A percentile compares a stretch with the other conserved stretches of the same genome.
These are phyloP conservation scores for Stenichneumon culpator DNA, from an alignment of 2,888 invertebrate genomes.

Conservation along the genomic window DNA sequence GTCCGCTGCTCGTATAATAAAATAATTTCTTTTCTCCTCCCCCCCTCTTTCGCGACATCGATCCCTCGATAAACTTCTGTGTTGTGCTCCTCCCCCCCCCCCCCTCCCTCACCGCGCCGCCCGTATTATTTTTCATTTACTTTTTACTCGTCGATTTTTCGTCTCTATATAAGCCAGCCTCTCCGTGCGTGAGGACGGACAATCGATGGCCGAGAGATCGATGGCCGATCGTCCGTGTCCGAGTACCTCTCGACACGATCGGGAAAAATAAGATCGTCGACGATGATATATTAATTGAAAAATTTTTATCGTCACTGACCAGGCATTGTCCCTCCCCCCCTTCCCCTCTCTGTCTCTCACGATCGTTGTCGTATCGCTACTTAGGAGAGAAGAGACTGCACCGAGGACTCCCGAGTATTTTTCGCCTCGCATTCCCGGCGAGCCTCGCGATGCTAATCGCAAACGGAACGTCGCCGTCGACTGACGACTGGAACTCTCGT, in stretches of 20 bases:
- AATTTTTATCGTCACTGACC: conserved; percentile 67
- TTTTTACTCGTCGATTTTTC: conserved; percentile 35
- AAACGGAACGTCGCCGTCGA: conserved; percentile 51
- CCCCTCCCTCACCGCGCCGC: not conserved
- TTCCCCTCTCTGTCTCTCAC: not conserved
- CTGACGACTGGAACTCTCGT: not conserved
- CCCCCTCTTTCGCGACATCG: not conserved
- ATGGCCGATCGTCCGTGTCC: conserved; percentile 37
- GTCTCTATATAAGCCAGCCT: conserved; percentile 16
- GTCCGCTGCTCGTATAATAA: conserved; percentile 58
- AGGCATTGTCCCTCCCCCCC: conserved; percentile 2
- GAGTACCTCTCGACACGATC: conserved; percentile 40
- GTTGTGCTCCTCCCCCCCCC: not conserved
- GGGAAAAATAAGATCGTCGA: conserved; percentile 62
- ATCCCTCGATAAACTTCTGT: conserved; percentile 50
- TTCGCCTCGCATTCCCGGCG: conserved; percentile 68
- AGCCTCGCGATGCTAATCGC: conserved; percentile 70
- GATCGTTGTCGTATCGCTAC: conserved; percentile 17
- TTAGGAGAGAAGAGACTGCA: conserved; percentile 8
- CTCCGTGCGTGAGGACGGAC: conserved; percentile 18
- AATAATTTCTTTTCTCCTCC: conserved; percentile 59
- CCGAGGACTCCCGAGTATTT: conserved; percentile 63
- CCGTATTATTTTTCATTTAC: conserved; percentile 11
- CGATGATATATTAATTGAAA: conserved; percentile 72
- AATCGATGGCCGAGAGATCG: conserved; percentile 51